Evolutionary conservation across 2,113 vertebrate species (phyloP), one percentile per base, ranked within the genome.

Genomic region (Gulo gulo): DNA sequence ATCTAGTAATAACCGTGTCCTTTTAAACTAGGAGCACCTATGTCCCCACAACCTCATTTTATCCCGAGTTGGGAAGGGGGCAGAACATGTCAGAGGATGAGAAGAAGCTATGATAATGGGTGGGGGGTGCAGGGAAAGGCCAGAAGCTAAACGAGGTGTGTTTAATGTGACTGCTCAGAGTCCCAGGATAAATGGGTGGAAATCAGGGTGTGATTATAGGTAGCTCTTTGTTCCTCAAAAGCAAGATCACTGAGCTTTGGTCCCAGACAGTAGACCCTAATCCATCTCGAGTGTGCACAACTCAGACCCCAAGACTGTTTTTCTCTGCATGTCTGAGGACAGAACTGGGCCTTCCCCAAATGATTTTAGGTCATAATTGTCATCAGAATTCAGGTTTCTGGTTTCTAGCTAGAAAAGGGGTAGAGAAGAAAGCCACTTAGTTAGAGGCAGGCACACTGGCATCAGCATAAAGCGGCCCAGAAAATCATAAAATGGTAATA

Each of bases 361-460:
- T 86, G 36, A 86, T 6, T 86, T 59, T 59, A 90, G 67, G 20
- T 74, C n/a, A 4, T 13, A 84, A 13, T 0, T 89, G 18, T 47
- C 31, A 36, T 61, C 45, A 39, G 73, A 50, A 16, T 78, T 24
- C 14, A 10, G 4, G 20, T 85, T 63, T 45, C 63, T 73, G 83
- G 73, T 88, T 86, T 91, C 52, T 14, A 57, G 92, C 55, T 86
- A 92, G 84, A 47, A 36, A 82, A 83, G 45, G 52, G 39, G 26
- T 13, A 26, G 79, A 81, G 74, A 61, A 36, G 24, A 52, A 45
- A 67, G 18, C 34, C 8, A 11, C 34, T 36, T 1, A 8, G 76
- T 36, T 1, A 11, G 76, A 29, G 57, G 8, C 13, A 31, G 39
- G 47, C 16, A 45, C 34, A 9, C 34, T 42, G 71, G 76, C 21